A percentile compares a stretch with the other conserved stretches of the same genome.
phyloP scores from a whole-genome alignment of 2,113 vertebrate species.

The Cichladusa arquata region DNA sequence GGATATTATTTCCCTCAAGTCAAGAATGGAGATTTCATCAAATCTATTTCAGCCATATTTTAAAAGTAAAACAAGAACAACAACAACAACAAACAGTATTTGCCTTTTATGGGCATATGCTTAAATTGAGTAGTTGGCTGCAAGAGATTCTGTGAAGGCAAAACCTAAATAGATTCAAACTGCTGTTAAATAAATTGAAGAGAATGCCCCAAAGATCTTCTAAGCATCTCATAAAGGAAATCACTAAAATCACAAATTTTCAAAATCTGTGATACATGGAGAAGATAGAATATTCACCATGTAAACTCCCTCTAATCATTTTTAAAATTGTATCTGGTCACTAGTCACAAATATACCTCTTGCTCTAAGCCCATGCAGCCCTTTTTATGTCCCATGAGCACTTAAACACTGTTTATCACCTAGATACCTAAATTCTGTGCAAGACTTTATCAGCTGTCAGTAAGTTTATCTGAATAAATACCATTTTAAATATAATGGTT shows the following conservation, averaged over 20 bases:
- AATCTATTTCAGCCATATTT: background rate
- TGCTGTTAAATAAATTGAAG: background rate
- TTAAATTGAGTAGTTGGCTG: background rate
- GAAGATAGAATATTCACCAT: background rate
- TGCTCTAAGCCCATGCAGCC: background rate
- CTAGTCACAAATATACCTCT: background rate
- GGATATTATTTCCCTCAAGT: background rate
- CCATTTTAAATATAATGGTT: background rate
- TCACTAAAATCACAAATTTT: background rate
- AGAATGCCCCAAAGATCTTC: background rate
- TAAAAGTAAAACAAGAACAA: background rate
- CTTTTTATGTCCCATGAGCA: background rate
- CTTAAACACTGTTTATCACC: background rate
- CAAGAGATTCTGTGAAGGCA: background rate
- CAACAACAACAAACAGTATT: background rate
- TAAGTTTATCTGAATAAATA: background rate
- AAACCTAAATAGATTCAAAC: background rate
- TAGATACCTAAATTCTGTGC: background rate
- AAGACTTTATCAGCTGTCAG: background rate
- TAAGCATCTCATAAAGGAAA: background rate
- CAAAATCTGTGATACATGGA: background rate
- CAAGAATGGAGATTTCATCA: background rate
- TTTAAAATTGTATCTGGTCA: background rate
- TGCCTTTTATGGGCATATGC: background rate
- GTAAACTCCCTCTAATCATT: background rate